phyloP scores from a whole-genome alignment of 53 echinoderm and acorn worm genomes.

The Pentamera pediparva region DNA sequence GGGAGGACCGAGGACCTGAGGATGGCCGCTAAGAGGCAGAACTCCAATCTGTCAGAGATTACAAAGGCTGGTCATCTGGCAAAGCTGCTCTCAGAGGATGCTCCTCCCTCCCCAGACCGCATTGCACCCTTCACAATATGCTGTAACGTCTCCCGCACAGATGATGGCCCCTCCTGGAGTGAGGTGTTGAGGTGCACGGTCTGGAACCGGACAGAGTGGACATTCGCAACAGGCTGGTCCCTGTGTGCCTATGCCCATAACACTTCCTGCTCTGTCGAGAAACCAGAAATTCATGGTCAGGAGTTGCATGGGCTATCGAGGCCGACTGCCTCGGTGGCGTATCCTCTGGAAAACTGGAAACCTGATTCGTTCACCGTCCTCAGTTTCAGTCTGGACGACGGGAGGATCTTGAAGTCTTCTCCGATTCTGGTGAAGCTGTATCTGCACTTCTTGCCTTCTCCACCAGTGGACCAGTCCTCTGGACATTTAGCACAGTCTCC shows the following conservation, averaged over 20 bases:
- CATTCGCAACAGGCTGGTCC: constrained; percentile 62
- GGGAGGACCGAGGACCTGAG: not conserved
- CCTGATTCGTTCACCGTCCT: constrained; percentile 34
- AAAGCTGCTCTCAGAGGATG: not conserved
- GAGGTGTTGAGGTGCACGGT: constrained; percentile 47
- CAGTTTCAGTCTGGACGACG: constrained; percentile 23
- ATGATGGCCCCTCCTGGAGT: constrained; percentile 27
- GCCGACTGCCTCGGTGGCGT: not conserved
- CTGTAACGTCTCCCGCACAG: not conserved
- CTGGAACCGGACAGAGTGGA: constrained; percentile 55
- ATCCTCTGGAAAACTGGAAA: constrained; percentile 47
- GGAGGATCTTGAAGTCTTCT: not conserved
- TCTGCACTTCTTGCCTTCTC: constrained; percentile 33
- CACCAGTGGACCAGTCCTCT: not conserved
- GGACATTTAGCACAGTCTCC: not conserved
- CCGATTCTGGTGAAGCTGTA: constrained; percentile 48
- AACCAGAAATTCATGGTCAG: too few species aligned
- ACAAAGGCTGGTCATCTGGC: constrained; percentile 63
- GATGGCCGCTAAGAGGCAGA: constrained; percentile 49
- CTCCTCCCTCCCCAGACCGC: not conserved
- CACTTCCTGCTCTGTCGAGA: too few species aligned
- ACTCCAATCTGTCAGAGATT: constrained; percentile 46
- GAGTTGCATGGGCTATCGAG: constrained; percentile 24
- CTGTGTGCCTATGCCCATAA: constrained; percentile 22
- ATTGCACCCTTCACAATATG: not conserved